Evolutionary conservation across 2,113 vertebrate genomes (phyloP).

Genomic region (Sterrhoptilus dennistouni): DNA sequence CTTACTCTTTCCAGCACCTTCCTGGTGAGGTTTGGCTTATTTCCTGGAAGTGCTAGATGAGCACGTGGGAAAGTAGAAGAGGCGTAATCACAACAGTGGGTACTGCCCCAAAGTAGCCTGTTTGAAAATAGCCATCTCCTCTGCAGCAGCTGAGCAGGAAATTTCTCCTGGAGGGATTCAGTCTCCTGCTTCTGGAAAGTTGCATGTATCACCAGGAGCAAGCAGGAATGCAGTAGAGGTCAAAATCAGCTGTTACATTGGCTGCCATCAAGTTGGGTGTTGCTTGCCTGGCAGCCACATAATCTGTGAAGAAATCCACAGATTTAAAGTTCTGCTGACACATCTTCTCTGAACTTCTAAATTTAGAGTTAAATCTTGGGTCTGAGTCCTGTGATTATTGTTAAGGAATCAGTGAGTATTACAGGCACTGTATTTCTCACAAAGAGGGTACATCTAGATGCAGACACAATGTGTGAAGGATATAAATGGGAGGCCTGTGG

Average conservation of each 20-base stretch:
- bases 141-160: not conserved
- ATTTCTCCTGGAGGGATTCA: not conserved
- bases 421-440: not conserved
- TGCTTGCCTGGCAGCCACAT: not conserved
- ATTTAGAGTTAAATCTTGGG: not conserved
- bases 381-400: not conserved
- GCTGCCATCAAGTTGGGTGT: not conserved
- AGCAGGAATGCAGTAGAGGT: not conserved
- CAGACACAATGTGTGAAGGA: not conserved
- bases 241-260: not conserved
- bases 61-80: not conserved
- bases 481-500: not conserved
- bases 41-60: not conserved
- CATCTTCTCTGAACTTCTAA: not conserved
- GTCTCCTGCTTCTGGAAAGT: not conserved
- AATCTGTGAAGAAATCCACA: not conserved
- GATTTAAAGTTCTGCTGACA: not conserved
- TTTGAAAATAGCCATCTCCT: not conserved
- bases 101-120: not conserved
- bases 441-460: not conserved
- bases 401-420: not conserved
- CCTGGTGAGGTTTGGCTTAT: not conserved
- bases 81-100: not conserved
- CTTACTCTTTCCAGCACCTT: not conserved
- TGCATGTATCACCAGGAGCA: rapidly evolving